Conservation (phyloP, 1,140 invertebrate species). For the Drosophila littoralis region DNA sequence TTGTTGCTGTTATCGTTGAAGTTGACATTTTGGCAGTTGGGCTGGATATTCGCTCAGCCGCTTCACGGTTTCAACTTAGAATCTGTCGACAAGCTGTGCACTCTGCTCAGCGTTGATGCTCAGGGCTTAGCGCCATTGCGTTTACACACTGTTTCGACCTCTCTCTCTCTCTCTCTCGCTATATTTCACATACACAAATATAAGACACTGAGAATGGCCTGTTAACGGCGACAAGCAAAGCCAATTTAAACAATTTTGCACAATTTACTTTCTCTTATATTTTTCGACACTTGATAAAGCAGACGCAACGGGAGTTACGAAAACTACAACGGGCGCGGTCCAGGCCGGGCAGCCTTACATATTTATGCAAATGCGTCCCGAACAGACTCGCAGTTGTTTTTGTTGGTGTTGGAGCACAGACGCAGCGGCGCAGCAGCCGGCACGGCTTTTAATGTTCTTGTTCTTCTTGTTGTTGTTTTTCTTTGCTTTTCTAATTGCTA, state of each 20-base stretch:
- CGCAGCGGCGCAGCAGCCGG: conserved; percentile 33
- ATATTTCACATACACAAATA: not conserved
- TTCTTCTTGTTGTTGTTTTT: conserved; percentile 4
- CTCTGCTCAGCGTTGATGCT: conserved; percentile 32
- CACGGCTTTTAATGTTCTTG: conserved; percentile 9
- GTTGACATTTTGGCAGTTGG: conserved; percentile 59
- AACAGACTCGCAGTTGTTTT: conserved; percentile 23
- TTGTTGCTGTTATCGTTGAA: conserved; percentile 52
- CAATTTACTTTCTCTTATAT: conserved; percentile 40
- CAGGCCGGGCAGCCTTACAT: conserved; percentile 34
- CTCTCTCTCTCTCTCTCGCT: too few species aligned
- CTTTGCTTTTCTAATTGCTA: conserved; percentile 43
- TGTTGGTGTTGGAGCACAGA: conserved; percentile 27
- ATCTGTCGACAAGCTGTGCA: conserved; percentile 23
- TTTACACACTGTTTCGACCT: conserved; percentile 19
- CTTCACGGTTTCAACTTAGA: conserved; percentile 28
- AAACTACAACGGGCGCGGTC: not conserved
- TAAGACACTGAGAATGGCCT: conserved; percentile 10
- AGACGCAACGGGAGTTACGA: not conserved
- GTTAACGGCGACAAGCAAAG: not conserved
- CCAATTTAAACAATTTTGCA: conserved; percentile 50
- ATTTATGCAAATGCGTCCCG: conserved; percentile 51
- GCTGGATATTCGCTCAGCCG: conserved; percentile 24
- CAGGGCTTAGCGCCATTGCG: conserved; percentile 20
- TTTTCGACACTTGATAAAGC: conserved; percentile 45